Evolutionary conservation across 2,113 vertebrate genomes (phyloP), one percentile per base, ranked within the genome.

Genomic region (Anthoscopus minutus): DNA sequence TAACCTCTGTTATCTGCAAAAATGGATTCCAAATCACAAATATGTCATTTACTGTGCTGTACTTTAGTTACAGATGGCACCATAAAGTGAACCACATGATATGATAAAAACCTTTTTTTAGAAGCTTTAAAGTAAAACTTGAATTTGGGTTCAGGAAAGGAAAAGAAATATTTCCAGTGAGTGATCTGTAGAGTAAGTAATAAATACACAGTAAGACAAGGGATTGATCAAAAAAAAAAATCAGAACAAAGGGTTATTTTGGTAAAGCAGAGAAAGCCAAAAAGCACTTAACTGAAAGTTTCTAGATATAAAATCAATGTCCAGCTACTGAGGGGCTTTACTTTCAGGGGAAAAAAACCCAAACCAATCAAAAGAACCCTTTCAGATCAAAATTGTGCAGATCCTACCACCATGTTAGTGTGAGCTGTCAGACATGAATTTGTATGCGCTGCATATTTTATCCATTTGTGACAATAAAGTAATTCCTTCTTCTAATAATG

Each of bases 1-100:
- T 88, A 82, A 92, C 66, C 44, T 79, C 47, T 88, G 88, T 61
- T 70, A 80, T 93, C 81, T 82, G 47, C 28, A 82, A 91, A 94
- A 87, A 70, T 70, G 50, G 50, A 58, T 94, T 87, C 77, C 38
- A 57, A 27, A 88, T 66, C 78, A 54, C 58, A 91, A 69, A 70
- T 31, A 47, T 12, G 35, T 60, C 24, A 60, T 69, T 88, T 69
- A 42, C 31, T 45, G 45, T 40, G 27, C 66, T 72, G 38, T 80
- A 54, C 54, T 81, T 87, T 2, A 61, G 61, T 66, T 88, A 74
- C 64, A 80, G 62, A 61, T 73, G 71, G 58, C 71, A 69, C 45
- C 7, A 11, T 47, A 37, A 89, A 89, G 54, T n/a, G 54, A 94
- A 67, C 50, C 8, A 57, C 21, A 4, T 88, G 17, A 65, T 33